Evolutionary conservation across 2,888 invertebrate genomes (phyloP).

Genomic region (Adelphocoris suturalis): DNA sequence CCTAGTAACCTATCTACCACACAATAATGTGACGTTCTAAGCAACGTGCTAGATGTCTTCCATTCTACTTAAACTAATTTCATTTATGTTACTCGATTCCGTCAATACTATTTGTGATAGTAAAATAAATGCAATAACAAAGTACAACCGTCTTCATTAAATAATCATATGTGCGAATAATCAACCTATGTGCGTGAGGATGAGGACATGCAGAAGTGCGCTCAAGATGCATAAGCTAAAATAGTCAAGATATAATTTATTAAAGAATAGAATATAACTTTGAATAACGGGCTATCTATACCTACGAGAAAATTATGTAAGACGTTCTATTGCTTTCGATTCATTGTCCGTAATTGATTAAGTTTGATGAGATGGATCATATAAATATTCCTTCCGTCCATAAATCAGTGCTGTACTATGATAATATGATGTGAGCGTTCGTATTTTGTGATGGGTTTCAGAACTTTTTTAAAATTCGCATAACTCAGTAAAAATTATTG

Average conservation of each 20-base stretch:
- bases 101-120: neutral
- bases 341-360: conserved; percentile 25
- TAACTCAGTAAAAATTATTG: too few relatives aligned
- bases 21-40: neutral
- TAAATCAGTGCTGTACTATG: too few relatives aligned
- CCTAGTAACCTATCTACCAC: neutral
- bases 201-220: neutral
- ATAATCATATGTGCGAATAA: neutral
- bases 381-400: too few relatives aligned
- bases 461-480: too few relatives aligned
- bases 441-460: too few relatives aligned
- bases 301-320: neutral
- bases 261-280: too few relatives aligned
- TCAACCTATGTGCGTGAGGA: conserved; percentile 2
- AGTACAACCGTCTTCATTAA: too few relatives aligned
- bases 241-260: neutral
- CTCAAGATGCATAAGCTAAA: conserved; percentile 24
- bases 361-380: too few relatives aligned
- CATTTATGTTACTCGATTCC: neutral
- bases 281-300: too few relatives aligned
- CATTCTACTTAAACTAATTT: neutral
- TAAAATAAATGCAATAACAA: too few relatives aligned
- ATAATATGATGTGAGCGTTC: too few relatives aligned
- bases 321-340: neutral
- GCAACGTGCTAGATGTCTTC: neutral